Evolutionary conservation across 1,140 invertebrate species (phyloP).

Genomic region (Microplitis mediator): DNA sequence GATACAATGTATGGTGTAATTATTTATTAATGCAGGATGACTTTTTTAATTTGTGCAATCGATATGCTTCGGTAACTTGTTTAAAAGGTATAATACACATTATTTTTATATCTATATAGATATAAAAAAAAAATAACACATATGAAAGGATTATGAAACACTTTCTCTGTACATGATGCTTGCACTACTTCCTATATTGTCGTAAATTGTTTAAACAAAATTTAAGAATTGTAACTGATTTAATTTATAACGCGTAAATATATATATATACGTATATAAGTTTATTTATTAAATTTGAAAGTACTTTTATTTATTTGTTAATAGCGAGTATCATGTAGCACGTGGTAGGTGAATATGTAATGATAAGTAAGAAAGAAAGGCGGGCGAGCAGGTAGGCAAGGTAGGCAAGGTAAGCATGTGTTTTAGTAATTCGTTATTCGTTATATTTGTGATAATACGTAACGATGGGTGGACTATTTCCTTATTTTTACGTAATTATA

Average conservation of each 20-base stretch:
- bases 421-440: background rate
- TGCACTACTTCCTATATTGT: constrained; percentile 22
- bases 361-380: background rate
- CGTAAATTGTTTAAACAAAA: constrained; percentile 1
- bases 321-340: no score
- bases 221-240: background rate
- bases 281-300: no score
- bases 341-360: no score
- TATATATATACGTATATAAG: background rate
- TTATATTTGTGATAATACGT: constrained; percentile 3
- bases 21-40: constrained; percentile 4
- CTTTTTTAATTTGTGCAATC: constrained; percentile 7
- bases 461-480: constrained; percentile 26
- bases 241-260: background rate
- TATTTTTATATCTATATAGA: background rate
- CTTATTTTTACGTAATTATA: constrained; percentile 26
- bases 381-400: no score
- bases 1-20: background rate
- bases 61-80: constrained; percentile 7
- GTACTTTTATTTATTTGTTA: no score
- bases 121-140: constrained; percentile 4
- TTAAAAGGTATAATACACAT: background rate
- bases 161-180: constrained; percentile 25
- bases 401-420: no score
- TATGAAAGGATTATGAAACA: constrained; percentile 23